These are phyloP conservation scores for Podargus strigoides DNA, from an alignment of 2,797 vertebrate species.

Conservation along the genomic window DNA sequence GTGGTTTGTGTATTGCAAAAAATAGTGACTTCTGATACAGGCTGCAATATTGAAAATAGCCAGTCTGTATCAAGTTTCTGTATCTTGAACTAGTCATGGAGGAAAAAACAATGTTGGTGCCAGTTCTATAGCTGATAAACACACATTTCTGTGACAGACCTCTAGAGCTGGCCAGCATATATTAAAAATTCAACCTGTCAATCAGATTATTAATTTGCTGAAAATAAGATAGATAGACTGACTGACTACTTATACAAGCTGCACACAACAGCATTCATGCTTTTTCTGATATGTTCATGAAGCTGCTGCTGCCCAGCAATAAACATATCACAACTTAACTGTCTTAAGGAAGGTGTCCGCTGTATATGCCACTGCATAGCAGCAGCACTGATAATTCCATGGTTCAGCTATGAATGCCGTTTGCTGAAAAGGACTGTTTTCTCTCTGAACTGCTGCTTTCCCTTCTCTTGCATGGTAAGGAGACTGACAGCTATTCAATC, in stretches of 20 bases:
- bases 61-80: neutral
- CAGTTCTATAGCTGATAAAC: neutral
- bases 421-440: neutral
- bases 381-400: neutral
- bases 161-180: neutral
- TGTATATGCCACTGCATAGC: neutral
- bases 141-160: neutral
- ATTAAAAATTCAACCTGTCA: neutral
- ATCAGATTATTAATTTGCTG: neutral
- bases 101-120: neutral
- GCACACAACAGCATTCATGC: no score
- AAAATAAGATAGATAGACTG: neutral
- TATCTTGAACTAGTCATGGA: neutral
- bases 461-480: neutral
- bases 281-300: no score
- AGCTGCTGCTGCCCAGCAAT: no score
- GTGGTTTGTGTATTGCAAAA: neutral
- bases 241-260: neutral
- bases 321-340: neutral
- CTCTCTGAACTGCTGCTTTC: neutral
- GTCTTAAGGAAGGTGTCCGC: neutral
- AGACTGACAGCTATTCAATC: neutral
- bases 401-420: neutral
- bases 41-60: neutral
- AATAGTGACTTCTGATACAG: rapidly evolving